Conservation (phyloP, 2,888 invertebrate genomes). For the Coleophora flavipennella region DNA sequence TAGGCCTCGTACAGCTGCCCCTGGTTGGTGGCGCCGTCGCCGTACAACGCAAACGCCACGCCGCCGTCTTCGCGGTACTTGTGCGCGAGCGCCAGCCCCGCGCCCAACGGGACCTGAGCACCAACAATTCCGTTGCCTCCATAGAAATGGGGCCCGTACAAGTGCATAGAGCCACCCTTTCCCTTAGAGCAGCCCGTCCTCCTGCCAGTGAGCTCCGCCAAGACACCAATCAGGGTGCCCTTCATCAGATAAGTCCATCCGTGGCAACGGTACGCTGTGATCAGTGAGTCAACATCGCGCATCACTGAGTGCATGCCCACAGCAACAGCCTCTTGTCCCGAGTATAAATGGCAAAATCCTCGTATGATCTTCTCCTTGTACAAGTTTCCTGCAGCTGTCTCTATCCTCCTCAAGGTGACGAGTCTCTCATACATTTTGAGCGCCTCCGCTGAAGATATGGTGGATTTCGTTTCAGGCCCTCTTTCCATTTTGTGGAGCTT, state of each 20-base stretch:
- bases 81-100: too few relatives aligned
- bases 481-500: constrained; percentile 91
- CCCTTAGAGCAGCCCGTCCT: constrained; percentile 91
- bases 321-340: constrained; percentile 75
- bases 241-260: constrained; percentile 98
- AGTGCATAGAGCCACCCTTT: constrained; percentile 99
- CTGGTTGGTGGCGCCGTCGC: too few relatives aligned
- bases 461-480: constrained; percentile 83
- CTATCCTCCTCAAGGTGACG: constrained; percentile 91
- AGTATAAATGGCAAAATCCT: constrained; percentile 98
- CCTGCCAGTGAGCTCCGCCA: constrained; percentile 93
- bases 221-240: constrained; percentile 80
- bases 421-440: constrained; percentile 83
- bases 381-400: constrained; percentile 93
- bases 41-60: too few relatives aligned
- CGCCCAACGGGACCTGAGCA: too few relatives aligned
- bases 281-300: constrained; percentile 86
- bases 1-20: too few relatives aligned
- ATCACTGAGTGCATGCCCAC: constrained; percentile 94
- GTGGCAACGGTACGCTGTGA: constrained; percentile 97
- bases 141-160: constrained; percentile 94
- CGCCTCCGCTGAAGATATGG: constrained; percentile 88
- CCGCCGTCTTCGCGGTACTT: too few relatives aligned
- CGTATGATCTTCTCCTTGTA: constrained; percentile 97
- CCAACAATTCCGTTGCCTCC: constrained; percentile 99